Conservation (phyloP, 2,113 vertebrate species). For the Nymphicus hollandicus region DNA sequence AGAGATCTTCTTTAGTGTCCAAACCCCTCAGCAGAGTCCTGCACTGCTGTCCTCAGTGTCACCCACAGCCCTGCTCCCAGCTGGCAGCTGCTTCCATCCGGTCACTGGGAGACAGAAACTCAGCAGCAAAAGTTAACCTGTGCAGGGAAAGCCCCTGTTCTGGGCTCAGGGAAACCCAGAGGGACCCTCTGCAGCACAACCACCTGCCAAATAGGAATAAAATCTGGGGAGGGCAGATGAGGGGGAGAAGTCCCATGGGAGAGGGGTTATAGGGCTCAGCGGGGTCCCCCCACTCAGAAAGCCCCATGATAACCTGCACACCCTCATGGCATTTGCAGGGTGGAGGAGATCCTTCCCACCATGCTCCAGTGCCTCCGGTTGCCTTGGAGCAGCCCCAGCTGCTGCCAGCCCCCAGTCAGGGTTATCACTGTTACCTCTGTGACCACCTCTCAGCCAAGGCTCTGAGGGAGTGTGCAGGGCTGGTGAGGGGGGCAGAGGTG, state of each 20-base stretch:
- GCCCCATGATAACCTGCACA: fast-evolving
- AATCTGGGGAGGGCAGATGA: not conserved
- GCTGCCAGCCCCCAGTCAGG: not conserved
- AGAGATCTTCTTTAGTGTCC: not conserved
- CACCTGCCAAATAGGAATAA: not conserved
- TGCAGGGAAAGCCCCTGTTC: not conserved
- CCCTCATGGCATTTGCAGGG: not conserved
- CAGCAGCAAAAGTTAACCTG: not conserved
- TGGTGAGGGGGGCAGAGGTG: not conserved
- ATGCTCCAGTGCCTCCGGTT: fast-evolving
- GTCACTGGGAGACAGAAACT: not conserved
- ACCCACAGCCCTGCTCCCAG: not conserved
- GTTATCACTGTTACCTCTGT: fast-evolving
- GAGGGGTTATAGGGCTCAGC: not conserved
- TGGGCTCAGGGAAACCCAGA: not conserved
- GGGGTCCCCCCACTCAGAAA: not conserved
- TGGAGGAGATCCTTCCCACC: not conserved
- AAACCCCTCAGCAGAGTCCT: not conserved
- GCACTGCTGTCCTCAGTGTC: not conserved
- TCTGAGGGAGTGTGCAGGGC: not conserved
- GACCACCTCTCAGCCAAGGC: not conserved
- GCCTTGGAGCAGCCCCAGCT: not conserved
- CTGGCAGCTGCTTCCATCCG: not conserved
- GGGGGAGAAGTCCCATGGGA: fast-evolving
- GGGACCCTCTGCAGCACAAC: not conserved